Evolutionary conservation across 2,888 invertebrate species (phyloP), one percentile per base, ranked within the genome.

Genomic region (Tinea semifulvella): DNA sequence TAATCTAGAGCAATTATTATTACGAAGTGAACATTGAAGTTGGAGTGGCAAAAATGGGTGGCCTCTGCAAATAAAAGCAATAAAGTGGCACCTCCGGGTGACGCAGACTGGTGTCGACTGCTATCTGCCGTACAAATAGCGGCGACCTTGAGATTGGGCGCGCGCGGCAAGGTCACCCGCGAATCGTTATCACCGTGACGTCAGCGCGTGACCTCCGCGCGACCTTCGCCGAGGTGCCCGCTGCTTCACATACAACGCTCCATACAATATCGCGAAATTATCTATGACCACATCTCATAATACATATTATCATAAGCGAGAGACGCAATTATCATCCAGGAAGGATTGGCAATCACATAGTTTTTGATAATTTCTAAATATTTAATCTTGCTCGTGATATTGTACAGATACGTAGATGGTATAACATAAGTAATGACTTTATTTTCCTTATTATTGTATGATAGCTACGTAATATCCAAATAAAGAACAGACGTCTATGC

Each of bases 161-260:
- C 65, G 61, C 70, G 68, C 69, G 75, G 67, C 79, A 80, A 79
- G 79, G 79, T 77, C 79, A 77, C 61, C 69, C 73, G 77, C 79
- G 70, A 77, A 79, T 77, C 71, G 76, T 80, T 80, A 80, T 80
- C 80, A 79, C 63, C 56, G 68, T 77, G 76, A 77, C 79, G 80
- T 79, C 71, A 75, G 35, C 65, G 61, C 56, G 61, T 68, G 74
- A 80, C 79, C 79, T 79, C 73, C 75, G 58, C 49, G 55, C 51
- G 64, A 64, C 65, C 65, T 64, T 64, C 57, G 64, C 58, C 58
- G 71, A 74, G 76, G 75, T 75, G 76, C 69, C 68, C 68, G 73
- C 63, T 26, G 22, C 31, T 31, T 31, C 31, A 31, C 31, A 31
- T 31, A 31, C 31, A 4, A 10, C 3, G 10, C 2, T 2, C 11